Evolutionary conservation across 2,113 vertebrate species (phyloP).

Genomic region (Actenoides hombroni): DNA sequence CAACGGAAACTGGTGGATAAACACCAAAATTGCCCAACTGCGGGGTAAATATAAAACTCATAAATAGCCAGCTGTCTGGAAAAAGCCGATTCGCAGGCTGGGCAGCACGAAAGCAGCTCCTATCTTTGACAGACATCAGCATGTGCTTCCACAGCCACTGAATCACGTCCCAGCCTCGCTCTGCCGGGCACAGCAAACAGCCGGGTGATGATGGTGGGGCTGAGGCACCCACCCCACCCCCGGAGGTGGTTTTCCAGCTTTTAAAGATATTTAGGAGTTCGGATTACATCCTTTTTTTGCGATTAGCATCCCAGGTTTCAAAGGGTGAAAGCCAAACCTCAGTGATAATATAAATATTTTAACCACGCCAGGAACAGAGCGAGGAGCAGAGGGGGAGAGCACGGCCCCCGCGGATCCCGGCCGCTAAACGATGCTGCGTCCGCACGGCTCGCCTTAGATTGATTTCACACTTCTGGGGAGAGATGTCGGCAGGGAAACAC

Average conservation of each 20-base stretch:
- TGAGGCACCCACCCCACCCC: neutral
- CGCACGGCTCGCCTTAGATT: neutral
- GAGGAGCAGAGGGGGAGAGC: neutral
- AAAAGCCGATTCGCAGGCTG: neutral
- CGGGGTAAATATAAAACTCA: slow-evolving; percentile 66
- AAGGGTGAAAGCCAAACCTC: neutral
- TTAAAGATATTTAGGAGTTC: neutral
- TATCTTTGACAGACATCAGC: slow-evolving; percentile 74
- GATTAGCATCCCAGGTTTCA: neutral
- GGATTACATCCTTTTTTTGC: neutral
- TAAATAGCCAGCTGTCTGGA: slow-evolving; percentile 84
- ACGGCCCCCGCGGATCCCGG: rapidly evolving
- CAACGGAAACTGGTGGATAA: neutral
- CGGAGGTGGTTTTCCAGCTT: neutral
- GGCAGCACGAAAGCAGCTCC: neutral
- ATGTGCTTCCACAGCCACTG: slow-evolving; percentile 46
- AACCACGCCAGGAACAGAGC: neutral
- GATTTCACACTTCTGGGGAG: slow-evolving; percentile 46
- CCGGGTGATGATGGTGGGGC: neutral
- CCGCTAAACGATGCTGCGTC: neutral
- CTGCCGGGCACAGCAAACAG: neutral
- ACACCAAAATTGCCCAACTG: neutral
- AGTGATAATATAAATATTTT: neutral
- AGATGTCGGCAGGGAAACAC: neutral
- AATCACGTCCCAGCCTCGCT: neutral